A percentile compares a stretch with the other conserved stretches of the same genome.
These are phyloP conservation scores for Rhinopomastus cyanomelas DNA, from an alignment of 2,113 vertebrate species.

Conservation along the genomic window DNA sequence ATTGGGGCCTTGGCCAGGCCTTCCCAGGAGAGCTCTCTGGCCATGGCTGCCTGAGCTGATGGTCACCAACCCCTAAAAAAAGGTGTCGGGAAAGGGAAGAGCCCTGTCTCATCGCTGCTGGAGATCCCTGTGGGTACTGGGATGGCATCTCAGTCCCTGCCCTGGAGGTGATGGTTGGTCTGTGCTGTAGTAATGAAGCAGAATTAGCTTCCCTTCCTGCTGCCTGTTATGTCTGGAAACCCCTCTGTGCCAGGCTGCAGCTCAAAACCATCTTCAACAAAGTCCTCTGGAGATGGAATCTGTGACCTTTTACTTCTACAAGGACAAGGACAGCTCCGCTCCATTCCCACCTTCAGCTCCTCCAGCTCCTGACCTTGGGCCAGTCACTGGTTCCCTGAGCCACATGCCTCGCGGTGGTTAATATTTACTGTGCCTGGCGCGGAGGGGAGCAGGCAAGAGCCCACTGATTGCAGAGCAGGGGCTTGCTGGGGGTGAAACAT, in stretches of 20 bases:
- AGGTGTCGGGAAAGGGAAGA: neutral
- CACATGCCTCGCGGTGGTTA: neutral
- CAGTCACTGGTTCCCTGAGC: neutral
- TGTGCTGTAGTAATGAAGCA: neutral
- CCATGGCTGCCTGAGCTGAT: neutral
- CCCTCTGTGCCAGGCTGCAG: accelerated
- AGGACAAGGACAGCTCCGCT: constrained; percentile 41
- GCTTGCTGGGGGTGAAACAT: neutral
- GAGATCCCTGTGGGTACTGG: neutral
- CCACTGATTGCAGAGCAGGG: accelerated
- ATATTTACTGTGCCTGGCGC: constrained; percentile 44
- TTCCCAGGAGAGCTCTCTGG: neutral
- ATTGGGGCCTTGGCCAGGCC: neutral
- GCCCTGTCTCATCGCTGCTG: accelerated
- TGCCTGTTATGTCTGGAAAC: accelerated
- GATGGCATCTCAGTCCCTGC: neutral
- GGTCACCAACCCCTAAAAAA: neutral
- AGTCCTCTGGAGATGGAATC: neutral
- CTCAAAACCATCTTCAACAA: neutral
- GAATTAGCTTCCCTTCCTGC: neutral
- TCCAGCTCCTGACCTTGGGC: neutral
- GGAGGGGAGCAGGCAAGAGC: neutral
- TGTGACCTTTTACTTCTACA: neutral
- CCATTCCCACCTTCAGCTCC: neutral
- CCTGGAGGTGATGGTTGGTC: neutral